These are phyloP conservation scores for Octodon degus DNA, from an alignment of 2,113 vertebrate species.

Conservation along the genomic window DNA sequence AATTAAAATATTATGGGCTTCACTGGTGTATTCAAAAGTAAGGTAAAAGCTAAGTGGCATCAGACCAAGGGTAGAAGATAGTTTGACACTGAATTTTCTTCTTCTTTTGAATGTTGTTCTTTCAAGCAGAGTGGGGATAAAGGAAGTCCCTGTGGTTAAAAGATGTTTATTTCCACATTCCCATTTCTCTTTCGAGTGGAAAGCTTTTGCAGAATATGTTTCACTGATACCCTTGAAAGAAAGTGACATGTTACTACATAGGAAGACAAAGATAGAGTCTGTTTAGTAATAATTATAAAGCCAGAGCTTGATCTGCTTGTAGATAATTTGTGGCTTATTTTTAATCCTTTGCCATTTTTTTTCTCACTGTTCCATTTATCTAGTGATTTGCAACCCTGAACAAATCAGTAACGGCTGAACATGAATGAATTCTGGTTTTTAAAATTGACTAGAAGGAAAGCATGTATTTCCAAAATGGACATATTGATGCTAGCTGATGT, in stretches of 20 bases:
- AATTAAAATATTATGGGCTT: conserved; percentile 79
- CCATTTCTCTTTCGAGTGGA: neutral
- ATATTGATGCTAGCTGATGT: neutral
- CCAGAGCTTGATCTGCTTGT: conserved; percentile 41
- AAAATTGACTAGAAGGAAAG: conserved; percentile 44
- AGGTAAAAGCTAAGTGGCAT: neutral
- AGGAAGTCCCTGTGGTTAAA: neutral
- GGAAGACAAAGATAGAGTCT: conserved; percentile 47
- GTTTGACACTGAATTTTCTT: conserved; percentile 7
- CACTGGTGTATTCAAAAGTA: conserved; percentile 71
- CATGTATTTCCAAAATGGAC: neutral
- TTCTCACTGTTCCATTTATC: conserved; percentile 28
- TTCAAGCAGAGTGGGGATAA: neutral
- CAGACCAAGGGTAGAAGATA: neutral
- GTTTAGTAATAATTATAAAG: neutral
- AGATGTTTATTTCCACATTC: conserved; percentile 7
- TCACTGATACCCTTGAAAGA: conserved; percentile 43
- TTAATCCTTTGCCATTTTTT: conserved; percentile 62
- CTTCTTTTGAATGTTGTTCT: neutral
- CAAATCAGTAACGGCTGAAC: neutral
- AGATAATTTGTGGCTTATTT: conserved; percentile 67
- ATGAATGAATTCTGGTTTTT: conserved; percentile 29
- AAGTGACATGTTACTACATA: conserved; percentile 56
- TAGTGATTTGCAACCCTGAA: conserved; percentile 58
- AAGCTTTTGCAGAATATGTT: conserved; percentile 20